These are phyloP conservation scores for Chaetogeoica ovagalla DNA, from an alignment of 2,888 invertebrate genomes.

Conservation along the genomic window DNA sequence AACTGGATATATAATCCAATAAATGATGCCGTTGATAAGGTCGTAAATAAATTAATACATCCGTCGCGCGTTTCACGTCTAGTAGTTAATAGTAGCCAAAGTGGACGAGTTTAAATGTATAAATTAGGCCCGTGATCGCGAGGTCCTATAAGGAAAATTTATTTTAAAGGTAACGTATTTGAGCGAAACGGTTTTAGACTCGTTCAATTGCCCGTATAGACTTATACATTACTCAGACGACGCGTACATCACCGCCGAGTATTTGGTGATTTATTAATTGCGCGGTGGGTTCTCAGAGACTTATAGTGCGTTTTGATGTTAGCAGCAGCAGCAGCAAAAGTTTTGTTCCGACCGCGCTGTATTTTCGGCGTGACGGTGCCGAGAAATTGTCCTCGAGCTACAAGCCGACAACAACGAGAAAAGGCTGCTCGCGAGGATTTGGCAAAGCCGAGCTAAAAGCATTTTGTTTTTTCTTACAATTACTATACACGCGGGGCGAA, in stretches of 20 bases:
- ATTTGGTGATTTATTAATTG: slow-evolving; percentile 16
- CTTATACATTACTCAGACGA: background rate
- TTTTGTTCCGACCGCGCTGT: background rate
- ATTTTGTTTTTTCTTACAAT: background rate
- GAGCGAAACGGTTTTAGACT: no score
- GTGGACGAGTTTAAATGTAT: no score
- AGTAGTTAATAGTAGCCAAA: no score
- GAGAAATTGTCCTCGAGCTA: background rate
- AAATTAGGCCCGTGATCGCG: no score
- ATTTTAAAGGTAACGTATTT: no score
- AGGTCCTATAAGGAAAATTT: no score
- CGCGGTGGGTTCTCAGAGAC: background rate
- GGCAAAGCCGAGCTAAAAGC: background rate
- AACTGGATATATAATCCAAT: no score
- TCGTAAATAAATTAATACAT: no score
- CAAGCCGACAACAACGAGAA: background rate
- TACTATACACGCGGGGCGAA: no score
- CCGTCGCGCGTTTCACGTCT: no score
- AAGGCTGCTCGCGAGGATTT: background rate
- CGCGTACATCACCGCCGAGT: background rate
- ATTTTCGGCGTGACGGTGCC: background rate
- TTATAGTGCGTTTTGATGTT: slow-evolving; percentile 46
- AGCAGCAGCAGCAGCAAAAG: slow-evolving; percentile 5
- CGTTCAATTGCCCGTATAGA: no score
- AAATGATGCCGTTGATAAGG: no score